Evolutionary conservation across 2,113 vertebrate species (phyloP), one percentile per base, ranked within the genome.

Genomic region (Cyprinodon tularosa): DNA sequence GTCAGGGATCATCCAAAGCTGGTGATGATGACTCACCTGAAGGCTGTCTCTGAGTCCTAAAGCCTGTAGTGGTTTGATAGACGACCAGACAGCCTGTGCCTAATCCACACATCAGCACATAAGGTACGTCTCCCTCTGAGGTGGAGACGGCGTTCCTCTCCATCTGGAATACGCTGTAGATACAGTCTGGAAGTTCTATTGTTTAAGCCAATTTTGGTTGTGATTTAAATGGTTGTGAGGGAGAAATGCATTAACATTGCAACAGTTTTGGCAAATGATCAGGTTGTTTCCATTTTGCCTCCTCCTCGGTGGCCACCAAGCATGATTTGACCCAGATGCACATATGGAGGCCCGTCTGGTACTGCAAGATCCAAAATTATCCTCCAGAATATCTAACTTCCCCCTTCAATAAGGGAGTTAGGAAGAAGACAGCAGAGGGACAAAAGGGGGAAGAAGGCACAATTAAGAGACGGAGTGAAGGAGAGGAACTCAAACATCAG

Each of bases 41-140:
- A 80, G 82, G 72, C 70, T 86, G 78, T 67, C 62, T 73, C 64
- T 74, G 80, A 64, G 84, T 84, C 78, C 76, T 66, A 65, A 80
- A 75, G 70, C 68, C 80, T 82, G 76, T 39, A 1, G 3, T 74
- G 71, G n/a, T 67, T 22, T 62, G 37, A 9, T 20, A 57, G 50
- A 20, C 0, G 50, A 57, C 2, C 29, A 14, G 50, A 64, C 20
- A 38, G n/a, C 63, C 22, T 20, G 38, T n/a, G 48, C 78, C 76
- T 81, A 73, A 82, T 75, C 47, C 68, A 66, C 44, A 78, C 66
- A 73, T 79, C 74, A 76, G 75, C 45, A 77, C 69, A 57, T 6
- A 61, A 66, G 66, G 14, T 29, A 77, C 53, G 57, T 63, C 1
- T 37, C 29, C 48, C 20, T 83, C 59, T 62, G 59, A 22, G 22